Base-by-base conservation (phyloP, 35 echinoderm and acorn worm species). In the Stichopus chloronotus region DNA sequence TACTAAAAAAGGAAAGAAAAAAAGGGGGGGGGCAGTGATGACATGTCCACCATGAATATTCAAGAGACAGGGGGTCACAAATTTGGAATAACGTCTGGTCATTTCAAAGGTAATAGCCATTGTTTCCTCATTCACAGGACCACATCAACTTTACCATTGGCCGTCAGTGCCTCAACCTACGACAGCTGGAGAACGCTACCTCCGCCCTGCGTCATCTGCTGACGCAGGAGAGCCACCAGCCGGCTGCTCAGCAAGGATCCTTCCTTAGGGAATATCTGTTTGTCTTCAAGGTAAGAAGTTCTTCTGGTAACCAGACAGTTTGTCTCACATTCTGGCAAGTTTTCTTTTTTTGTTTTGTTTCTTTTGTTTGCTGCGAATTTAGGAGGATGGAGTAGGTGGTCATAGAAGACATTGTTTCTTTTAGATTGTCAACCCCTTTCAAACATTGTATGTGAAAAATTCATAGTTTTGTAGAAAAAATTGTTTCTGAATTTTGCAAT, bases 61-160 rank as follows among this genome's bases (percentile, higher is more conserved):
- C 30, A 43, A 43, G 30, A 43, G 30, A 43, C 0, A 1, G 30
- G 30, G 30, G 30, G 30, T 43, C 30, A 43, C 30, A 43, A 43
- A 43, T 43, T 43, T 43, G 30, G 30, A 43, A 43, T 43, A 43
- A 43, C 30, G 3, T 43, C 30, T 43, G 30, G 0, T 1, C 30
- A 43, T 43, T 43, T 43, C 30, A 43, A 43, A 43, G 30, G 3
- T 43, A 43, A 43, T 43, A 43, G 3, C 30, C 30, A 43, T 43
- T 43, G 0, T 43, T 0, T 43, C 30, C 30, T 43, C 9, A 16
- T 10, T 89, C 17, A 52, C 87, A 99, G 97, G 97, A 99, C 76
- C 97, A 99, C 58, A 99, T 99, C 69, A 99, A 99, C 72, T 94
- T 99, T 25, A 99, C 97, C 13, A 94, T 99, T 17, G 97, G 97